Conservation (phyloP, 2,888 invertebrate genomes). For the Drosophila colorata region DNA sequence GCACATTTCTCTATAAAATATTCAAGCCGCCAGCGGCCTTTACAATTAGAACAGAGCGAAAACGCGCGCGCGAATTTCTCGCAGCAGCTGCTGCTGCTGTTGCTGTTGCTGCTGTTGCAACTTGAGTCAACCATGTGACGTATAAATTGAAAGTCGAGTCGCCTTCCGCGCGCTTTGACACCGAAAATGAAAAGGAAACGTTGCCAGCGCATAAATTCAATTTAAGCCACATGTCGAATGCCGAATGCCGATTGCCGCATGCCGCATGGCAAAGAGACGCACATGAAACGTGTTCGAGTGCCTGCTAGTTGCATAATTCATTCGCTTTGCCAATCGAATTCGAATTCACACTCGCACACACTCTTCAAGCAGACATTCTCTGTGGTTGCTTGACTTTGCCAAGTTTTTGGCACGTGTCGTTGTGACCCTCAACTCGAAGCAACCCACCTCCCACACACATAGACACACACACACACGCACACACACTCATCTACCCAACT, state of each 20-base stretch:
- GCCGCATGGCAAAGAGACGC: not conserved
- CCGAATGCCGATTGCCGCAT: constrained; percentile 21
- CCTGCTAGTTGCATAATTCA: constrained; percentile 56
- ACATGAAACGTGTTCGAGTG: constrained; percentile 18
- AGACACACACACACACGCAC: no score
- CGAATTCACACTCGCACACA: constrained; percentile 1
- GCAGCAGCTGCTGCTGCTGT: constrained; percentile 9
- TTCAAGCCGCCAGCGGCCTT: constrained; percentile 38
- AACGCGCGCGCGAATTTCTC: constrained; percentile 11
- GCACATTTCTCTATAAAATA: constrained; percentile 48
- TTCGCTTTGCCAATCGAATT: constrained; percentile 31
- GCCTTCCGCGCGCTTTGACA: constrained; percentile 15
- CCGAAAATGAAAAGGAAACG: constrained; percentile 32
- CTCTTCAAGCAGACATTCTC: not conserved
- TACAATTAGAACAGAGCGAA: constrained; percentile 45
- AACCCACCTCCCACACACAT: not conserved
- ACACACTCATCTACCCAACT: not conserved
- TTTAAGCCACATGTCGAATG: constrained; percentile 40
- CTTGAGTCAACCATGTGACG: constrained; percentile 18
- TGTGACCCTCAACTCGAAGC: no score
- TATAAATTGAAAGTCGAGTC: constrained; percentile 29
- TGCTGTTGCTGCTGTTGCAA: constrained; percentile 9
- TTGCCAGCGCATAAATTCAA: constrained; percentile 51
- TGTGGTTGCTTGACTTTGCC: constrained; percentile 6
- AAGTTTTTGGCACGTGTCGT: constrained; percentile 33